Evolutionary conservation across 1,140 invertebrate species (phyloP).

Genomic region (Berghia stephanieae): DNA sequence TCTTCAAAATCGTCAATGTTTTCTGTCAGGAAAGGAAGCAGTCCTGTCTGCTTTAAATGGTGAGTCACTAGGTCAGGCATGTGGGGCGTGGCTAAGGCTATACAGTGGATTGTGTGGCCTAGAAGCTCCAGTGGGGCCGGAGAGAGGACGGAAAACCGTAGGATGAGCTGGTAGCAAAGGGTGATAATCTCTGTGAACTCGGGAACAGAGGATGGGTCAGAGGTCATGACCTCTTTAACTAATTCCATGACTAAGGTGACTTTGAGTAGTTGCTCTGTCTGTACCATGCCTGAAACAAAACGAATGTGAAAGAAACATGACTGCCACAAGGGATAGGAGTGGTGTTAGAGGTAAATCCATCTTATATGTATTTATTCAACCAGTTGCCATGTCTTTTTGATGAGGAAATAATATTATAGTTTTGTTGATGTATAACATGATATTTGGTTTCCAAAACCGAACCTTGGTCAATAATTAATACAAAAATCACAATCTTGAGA

Average conservation of each 20-base stretch:
- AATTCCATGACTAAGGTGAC: slow-evolving; percentile 50
- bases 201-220: slow-evolving; percentile 39
- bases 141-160: slow-evolving; percentile 53
- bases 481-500: too few relatives aligned
- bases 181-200: slow-evolving; percentile 47
- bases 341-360: too few relatives aligned
- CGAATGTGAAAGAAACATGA: too few relatives aligned
- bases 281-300: slow-evolving; percentile 51
- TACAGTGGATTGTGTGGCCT: slow-evolving; percentile 51
- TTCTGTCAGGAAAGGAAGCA: slow-evolving; percentile 63
- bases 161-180: slow-evolving; percentile 51
- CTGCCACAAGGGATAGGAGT: too few relatives aligned
- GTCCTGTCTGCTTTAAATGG: slow-evolving; percentile 60
- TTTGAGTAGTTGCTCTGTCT: slow-evolving; percentile 39
- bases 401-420: background rate
- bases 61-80: slow-evolving; percentile 57
- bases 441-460: background rate
- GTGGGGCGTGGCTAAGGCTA: slow-evolving; percentile 46
- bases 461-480: background rate
- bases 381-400: too few relatives aligned
- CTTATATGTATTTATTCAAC: too few relatives aligned
- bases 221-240: slow-evolving; percentile 50
- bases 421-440: background rate
- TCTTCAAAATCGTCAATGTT: slow-evolving; percentile 55
- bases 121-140: slow-evolving; percentile 55